Base-by-base conservation (phyloP, 1,140 invertebrate genomes). In the Halyomorpha halys region DNA sequence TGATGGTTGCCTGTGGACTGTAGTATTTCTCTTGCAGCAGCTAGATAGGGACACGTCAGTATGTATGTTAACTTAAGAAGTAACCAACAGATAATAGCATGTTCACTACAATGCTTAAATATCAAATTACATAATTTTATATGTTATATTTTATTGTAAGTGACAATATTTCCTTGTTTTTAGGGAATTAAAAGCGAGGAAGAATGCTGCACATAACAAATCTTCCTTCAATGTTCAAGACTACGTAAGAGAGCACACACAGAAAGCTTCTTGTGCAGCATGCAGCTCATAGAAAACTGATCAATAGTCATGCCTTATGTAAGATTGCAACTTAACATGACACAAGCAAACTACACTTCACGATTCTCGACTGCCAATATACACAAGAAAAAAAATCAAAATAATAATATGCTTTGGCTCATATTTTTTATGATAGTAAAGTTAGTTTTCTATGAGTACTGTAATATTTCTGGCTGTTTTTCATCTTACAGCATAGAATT, bases 221-320 rank as follows among this genome's bases (percentile, higher is more conserved):
- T 76, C 78, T 65, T 79, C 78, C 70, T 85, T 86, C 75, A 84
- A 83, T 70, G 83, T 86, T 62, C 82, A 84, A 72, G 82, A 86
- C 68, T 85, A 83, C 71, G 81, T 84, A 23, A 76, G 79, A 68
- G 81, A 84, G 70, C 81, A 85, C 73, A 77, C 81, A 60, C 79
- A 82, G 74, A 70, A 76, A 72, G 75, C 68, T 69, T 73, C 74
- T 47, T 80, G 78, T 44, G 44, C 59, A 16, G 16, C 59, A 5
- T 60, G 59, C 44, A 44, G 16, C n/a, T 60, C 59, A 6, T 60
- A 60, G 39, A 39, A 18, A 21, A 18, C 5, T 13, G 2, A 49
- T 18, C 47, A 49, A n/a, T 49, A 49, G 21, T 8, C 21, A 19
- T 49, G 53, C 53, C 53, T 56, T 56, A 56, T 23, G 53, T 56